Percentiles rank a stretch among this genome's conserved stretches.
phyloP scores from a whole-genome alignment of 2,113 vertebrate genomes.

The Diphyllodes magnificus region DNA sequence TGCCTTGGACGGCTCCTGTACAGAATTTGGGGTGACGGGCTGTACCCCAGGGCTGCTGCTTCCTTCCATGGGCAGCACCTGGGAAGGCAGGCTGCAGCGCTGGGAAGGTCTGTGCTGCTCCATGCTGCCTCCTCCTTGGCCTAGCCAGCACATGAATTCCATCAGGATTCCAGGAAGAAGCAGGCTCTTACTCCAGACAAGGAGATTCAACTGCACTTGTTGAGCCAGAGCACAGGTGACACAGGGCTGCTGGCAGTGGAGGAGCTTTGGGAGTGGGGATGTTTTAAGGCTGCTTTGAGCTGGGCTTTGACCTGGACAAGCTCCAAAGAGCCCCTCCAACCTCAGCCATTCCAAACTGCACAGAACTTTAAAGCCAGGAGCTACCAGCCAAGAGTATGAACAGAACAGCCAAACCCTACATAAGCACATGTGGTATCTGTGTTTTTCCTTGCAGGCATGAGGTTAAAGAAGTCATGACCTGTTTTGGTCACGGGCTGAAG shows the following conservation, averaged over 20 bases:
- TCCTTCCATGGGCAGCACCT: background rate
- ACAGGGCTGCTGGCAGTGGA: background rate
- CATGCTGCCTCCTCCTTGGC: background rate
- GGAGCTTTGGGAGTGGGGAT: background rate
- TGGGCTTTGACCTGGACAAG: background rate
- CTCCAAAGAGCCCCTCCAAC: background rate
- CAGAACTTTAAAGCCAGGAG: background rate
- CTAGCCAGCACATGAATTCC: rapidly evolving
- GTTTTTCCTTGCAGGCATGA: background rate
- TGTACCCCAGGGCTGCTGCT: background rate
- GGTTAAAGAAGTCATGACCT: background rate
- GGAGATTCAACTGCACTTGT: background rate
- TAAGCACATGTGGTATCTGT: rapidly evolving
- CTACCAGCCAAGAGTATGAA: background rate
- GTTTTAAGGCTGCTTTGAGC: background rate
- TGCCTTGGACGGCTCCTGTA: background rate
- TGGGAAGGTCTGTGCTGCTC: background rate
- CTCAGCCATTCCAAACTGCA: background rate
- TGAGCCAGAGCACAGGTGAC: background rate
- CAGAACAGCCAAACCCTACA: background rate
- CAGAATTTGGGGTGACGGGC: background rate
- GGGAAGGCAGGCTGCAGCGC: background rate
- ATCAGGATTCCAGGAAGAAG: background rate
- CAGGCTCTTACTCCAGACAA: background rate
- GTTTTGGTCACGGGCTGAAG: background rate